These are phyloP conservation scores for Telmatochromis brichardi DNA, from an alignment of 2,113 vertebrate species.

Conservation along the genomic window DNA sequence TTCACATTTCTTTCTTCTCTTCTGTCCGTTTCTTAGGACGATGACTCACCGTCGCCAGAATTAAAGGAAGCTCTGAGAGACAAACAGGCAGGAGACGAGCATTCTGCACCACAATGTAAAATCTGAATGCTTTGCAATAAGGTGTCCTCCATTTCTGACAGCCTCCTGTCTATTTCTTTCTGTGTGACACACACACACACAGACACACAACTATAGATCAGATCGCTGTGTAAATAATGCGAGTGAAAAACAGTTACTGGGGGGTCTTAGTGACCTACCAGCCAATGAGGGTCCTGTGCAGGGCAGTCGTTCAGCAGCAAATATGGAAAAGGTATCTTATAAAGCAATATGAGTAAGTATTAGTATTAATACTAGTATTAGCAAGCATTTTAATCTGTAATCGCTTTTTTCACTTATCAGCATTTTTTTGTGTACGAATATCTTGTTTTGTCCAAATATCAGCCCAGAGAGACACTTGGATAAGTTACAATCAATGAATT, in stretches of 20 bases:
- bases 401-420: neutral
- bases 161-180: neutral
- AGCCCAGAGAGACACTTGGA: neutral
- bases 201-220: neutral
- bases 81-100: neutral
- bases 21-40: neutral
- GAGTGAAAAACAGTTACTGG: neutral
- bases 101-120: slow-evolving; percentile 44
- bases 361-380: neutral
- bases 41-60: slow-evolving; percentile 40
- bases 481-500: neutral
- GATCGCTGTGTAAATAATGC: neutral
- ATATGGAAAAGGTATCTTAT: neutral
- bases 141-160: neutral
- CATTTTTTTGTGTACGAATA: neutral
- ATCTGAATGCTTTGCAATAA: slow-evolving; percentile 12
- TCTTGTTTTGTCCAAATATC: neutral
- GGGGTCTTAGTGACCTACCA: neutral
- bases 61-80: slow-evolving; percentile 6
- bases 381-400: neutral
- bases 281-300: neutral
- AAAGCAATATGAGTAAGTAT: neutral
- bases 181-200: neutral
- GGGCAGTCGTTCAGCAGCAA: neutral
- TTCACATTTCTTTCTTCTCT: slow-evolving; percentile 32